Evolutionary conservation across 2,888 invertebrate species (phyloP), one percentile per base, ranked within the genome.

Genomic region (Furcula furcula): DNA sequence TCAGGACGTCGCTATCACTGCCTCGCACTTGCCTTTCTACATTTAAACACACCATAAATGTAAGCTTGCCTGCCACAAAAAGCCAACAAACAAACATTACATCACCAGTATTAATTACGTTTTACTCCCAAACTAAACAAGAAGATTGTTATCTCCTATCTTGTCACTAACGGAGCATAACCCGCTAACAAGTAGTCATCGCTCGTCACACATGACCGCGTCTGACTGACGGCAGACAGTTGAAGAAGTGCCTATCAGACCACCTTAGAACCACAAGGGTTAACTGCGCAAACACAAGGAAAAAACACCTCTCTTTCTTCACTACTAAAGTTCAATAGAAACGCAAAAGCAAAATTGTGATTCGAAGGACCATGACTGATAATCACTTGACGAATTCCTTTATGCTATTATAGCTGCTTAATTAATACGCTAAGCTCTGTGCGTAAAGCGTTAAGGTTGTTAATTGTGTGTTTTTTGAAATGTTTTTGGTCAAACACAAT

Each of bases 321-420:
- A 0, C 0, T 6, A 0, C 40, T 63, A 76, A 35, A 53, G 66
- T 58, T 31, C 31, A 35, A 7, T 0, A 3, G 1, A 20, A 33
- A 11, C 39, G 56, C 21, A 47, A 6, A 1, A 1, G 46, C 45
- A 34, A 0, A 48, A 42, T 56, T 46, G 56, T 66, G 60, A 74
- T 67, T 66, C 67, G 68, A 55, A 60, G 67, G 58, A 60, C 45
- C 63, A 67, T 74, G 80, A 81, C 73, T 66, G 76, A 76, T 76
- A 75, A 76, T 75, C 71, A 66, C 61, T 82, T 80, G 79, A 84
- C 76, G 81, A 75, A 84, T 81, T 79, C 75, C 71, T 77, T 75
- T 72, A 67, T 69, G 66, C 65, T 67, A 66, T 64, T 46, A 57
- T 18, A 44, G 44, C 29, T 34, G 16, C 15, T 9, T 35, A 15